Conservation (phyloP, 2,888 invertebrate species). For the Netelia melanura region DNA sequence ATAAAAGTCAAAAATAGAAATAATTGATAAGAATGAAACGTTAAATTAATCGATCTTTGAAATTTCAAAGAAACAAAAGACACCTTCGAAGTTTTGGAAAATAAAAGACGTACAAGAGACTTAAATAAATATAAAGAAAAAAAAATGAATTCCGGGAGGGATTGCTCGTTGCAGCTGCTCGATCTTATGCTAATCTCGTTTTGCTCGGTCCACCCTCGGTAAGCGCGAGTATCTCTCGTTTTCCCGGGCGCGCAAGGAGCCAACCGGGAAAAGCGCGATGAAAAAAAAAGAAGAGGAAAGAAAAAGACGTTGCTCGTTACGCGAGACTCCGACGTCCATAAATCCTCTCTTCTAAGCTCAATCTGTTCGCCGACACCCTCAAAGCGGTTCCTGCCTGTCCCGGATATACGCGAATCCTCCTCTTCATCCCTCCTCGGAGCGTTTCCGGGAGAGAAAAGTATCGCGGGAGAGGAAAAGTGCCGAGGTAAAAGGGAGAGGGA, state of each 20-base stretch:
- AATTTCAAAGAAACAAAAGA: too few species aligned
- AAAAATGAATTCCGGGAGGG: constrained; percentile 48
- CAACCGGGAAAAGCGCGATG: constrained; percentile 74
- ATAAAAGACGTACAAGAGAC: constrained; percentile 16
- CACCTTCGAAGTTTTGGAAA: background rate
- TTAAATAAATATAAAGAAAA: background rate
- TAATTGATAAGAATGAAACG: too few species aligned
- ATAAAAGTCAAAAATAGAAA: too few species aligned
- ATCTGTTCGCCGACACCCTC: constrained; percentile 78
- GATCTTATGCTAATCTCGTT: constrained; percentile 83
- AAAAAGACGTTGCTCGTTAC: constrained; percentile 80
- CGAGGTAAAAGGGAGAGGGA: constrained; percentile 5
- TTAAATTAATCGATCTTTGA: too few species aligned
- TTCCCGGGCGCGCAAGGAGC: constrained; percentile 70
- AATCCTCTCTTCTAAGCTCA: constrained; percentile 82
- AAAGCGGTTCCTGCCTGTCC: constrained; percentile 39
- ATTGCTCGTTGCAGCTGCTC: constrained; percentile 79
- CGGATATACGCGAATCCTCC: constrained; percentile 32
- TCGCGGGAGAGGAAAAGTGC: constrained; percentile 20
- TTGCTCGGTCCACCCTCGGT: constrained; percentile 47
- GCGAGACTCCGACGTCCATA: constrained; percentile 78
- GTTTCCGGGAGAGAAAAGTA: constrained; percentile 44
- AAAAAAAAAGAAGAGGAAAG: constrained; percentile 72
- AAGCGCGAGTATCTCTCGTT: constrained; percentile 74
- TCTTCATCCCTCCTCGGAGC: background rate